These are phyloP conservation scores for Rallus crepitans DNA, from an alignment of 2,797 vertebrate species.

Conservation along the genomic window DNA sequence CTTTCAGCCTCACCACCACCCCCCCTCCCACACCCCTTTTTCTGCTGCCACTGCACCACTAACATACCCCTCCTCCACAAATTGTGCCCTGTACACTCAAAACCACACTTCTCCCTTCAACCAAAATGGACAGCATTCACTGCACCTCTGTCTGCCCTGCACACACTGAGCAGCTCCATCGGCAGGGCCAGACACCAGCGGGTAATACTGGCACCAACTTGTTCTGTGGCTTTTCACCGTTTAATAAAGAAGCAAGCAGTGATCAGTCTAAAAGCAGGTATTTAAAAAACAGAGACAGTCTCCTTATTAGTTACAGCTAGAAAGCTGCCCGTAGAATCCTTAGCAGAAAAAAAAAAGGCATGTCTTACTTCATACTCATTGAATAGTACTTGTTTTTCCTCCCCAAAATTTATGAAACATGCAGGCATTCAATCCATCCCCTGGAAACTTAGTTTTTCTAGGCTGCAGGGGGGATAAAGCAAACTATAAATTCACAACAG, in stretches of 20 bases:
- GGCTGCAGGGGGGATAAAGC: neutral
- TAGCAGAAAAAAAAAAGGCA: neutral
- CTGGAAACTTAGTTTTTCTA: neutral
- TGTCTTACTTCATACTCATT: neutral
- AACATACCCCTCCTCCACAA: conserved; percentile 1
- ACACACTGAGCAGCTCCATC: neutral
- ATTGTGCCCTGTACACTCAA: conserved; percentile 7
- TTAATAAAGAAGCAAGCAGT: neutral
- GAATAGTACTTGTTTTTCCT: neutral
- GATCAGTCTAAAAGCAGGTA: conserved; percentile 21
- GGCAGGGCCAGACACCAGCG: conserved; percentile 33
- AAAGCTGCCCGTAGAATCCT: neutral
- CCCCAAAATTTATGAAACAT: neutral
- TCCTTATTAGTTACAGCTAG: neutral
- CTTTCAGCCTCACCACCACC: neutral
- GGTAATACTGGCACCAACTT: conserved; percentile 54
- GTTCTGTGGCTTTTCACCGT: conserved; percentile 16
- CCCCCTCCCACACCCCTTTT: neutral
- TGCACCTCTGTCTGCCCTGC: neutral
- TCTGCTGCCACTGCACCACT: neutral
- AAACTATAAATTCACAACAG: neutral
- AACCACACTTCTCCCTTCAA: conserved; percentile 24
- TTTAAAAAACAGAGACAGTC: neutral
- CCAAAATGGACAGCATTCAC: conserved; percentile 49
- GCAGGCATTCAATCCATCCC: neutral